Evolutionary conservation across 2,888 invertebrate genomes (phyloP), one percentile per base, ranked within the genome.

Genomic region (Ectropis crepuscularia): DNA sequence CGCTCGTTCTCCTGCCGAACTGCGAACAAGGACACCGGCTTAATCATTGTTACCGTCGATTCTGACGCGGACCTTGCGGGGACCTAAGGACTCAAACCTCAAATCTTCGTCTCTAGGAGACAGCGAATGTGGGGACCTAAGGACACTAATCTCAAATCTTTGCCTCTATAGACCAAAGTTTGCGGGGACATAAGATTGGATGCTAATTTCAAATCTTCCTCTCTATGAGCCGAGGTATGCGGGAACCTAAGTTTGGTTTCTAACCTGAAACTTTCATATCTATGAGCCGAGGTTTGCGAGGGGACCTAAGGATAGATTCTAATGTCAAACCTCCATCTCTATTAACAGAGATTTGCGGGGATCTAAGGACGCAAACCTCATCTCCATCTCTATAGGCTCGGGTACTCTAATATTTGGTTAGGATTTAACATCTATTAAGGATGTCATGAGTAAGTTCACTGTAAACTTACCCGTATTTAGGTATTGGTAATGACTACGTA

Each of bases 1-100:
- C 96, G 96, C 93, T 97, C 97, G 93, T 97, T 97, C 94, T 97
- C 96, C 93, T 96, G 96, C 78, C 97, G 96, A 87, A 97, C 97
- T 97, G 95, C 75, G 94, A 94, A 90, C 91, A 90, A 92, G 78
- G 71, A 82, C 68, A 65, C 67, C 72, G 74, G 86, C 88, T 90
- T 88, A 87, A 90, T 80, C 86, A 81, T 81, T 69, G 75, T 78
- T 65, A 71, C 67, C 55, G 58, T 65, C 50, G 55, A 69, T 69
- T 53, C 42, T 50, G 61, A 72, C 74, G 61, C 57, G 78, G 81
- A 78, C 54, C 69, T 80, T 78, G 80, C 74, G 45, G 59, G 67
- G 68, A 47, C 63, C 60, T 65, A 60, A 11, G 39, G 16, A 67
- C 53, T 48, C 57, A 49, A 58, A 61, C 48, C 61, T 51, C 28